Percentiles rank a stretch among this genome's conserved stretches.
phyloP scores from a whole-genome alignment of 2,113 vertebrate species.

The Neodontobutis hainanensis region DNA sequence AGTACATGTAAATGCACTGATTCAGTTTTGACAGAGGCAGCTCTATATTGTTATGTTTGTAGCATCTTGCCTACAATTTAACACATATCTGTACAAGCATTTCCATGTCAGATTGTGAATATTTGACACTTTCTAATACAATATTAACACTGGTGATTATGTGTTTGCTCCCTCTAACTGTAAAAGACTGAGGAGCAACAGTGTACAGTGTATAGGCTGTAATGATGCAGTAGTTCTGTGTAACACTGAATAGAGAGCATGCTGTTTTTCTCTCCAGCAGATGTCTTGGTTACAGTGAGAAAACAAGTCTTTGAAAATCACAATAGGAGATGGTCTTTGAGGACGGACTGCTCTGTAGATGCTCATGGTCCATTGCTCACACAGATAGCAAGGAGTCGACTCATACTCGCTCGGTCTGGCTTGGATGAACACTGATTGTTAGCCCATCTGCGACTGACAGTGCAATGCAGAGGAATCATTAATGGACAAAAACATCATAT shows the following conservation, averaged over 20 bases:
- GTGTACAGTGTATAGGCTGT: not conserved
- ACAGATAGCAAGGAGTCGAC: not conserved
- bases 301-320: slow-evolving; percentile 6
- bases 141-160: too few species aligned
- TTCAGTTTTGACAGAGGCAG: too few species aligned
- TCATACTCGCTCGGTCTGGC: not conserved
- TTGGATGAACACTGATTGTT: slow-evolving; percentile 8
- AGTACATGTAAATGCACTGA: too few species aligned
- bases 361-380: not conserved
- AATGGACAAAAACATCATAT: not conserved
- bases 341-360: not conserved
- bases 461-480: not conserved
- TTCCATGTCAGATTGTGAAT: too few species aligned
- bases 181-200: too few species aligned
- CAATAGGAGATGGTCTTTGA: not conserved
- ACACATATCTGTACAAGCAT: too few species aligned
- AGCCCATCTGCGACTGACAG: not conserved
- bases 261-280: not conserved
- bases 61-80: too few species aligned
- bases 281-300: not conserved
- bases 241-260: not conserved
- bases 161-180: too few species aligned
- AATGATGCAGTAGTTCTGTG: not conserved
- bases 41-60: too few species aligned
- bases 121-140: too few species aligned